A percentile compares a stretch with the other conserved stretches of the same genome.
Evolutionary conservation across 2,113 vertebrate genomes (phyloP).

Genomic region (Ailurus styani): DNA sequence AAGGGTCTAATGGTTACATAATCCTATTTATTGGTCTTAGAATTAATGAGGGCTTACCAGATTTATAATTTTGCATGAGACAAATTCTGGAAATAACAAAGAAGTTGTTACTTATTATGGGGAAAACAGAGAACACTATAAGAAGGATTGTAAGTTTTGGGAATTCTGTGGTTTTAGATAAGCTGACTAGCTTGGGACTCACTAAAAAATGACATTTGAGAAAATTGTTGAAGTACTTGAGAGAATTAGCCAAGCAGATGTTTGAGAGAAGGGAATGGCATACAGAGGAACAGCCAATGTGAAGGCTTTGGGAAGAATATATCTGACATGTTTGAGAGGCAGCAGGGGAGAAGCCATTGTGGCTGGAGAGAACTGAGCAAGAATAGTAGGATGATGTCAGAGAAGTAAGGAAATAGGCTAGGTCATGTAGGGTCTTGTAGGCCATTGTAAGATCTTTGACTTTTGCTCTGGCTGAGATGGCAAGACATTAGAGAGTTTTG

Average conservation of each 20-base stretch:
- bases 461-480: constrained; percentile 25
- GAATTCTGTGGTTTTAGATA: constrained; percentile 3
- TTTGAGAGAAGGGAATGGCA: background rate
- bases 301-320: background rate
- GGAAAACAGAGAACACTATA: background rate
- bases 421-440: background rate
- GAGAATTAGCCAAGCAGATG: background rate
- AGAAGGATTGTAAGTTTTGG: background rate
- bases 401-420: background rate
- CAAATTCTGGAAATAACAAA: background rate
- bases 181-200: background rate
- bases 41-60: background rate
- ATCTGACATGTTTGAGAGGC: background rate
- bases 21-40: background rate
- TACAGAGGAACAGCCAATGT: background rate
- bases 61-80: background rate
- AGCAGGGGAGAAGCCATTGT: background rate
- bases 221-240: background rate
- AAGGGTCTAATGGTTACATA: background rate
- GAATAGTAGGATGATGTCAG: background rate
- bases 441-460: background rate
- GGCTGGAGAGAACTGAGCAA: background rate
- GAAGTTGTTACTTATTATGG: background rate
- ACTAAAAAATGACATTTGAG: background rate
- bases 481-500: constrained; percentile 15